These are phyloP conservation scores for Lethenteron reissneri DNA, from an alignment of 2,113 vertebrate genomes.

Conservation along the genomic window DNA sequence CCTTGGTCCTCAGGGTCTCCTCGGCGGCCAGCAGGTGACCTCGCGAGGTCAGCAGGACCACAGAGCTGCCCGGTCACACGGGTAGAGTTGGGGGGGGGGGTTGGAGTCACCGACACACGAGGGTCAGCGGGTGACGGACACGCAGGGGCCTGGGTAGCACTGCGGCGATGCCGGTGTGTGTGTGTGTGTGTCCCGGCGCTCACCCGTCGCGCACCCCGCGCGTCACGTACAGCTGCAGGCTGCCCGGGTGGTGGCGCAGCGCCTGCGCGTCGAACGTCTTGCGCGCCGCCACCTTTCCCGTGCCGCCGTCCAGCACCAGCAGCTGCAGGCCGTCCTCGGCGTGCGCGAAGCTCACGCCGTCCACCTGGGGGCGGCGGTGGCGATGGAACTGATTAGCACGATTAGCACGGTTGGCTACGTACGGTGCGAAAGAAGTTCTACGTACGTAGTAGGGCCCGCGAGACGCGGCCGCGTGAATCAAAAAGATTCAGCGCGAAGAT, in stretches of 20 bases:
- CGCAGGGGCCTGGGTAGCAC: not conserved
- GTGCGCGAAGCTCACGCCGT: constrained; percentile 37
- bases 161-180: not conserved
- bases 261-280: constrained; percentile 39
- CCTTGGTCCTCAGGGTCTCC: too few relatives aligned
- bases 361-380: constrained; percentile 30
- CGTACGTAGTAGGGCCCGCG: not conserved
- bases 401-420: not conserved
- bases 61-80: not conserved
- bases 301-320: constrained; percentile 42
- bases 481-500: too few relatives aligned
- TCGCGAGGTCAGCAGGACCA: not conserved
- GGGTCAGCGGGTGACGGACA: not conserved
- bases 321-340: constrained; percentile 56
- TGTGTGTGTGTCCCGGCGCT: not conserved
- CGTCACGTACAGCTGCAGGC: constrained; percentile 47
- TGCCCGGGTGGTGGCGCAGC: constrained; percentile 57
- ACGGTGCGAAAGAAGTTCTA: not conserved
- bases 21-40: not conserved
- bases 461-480: not conserved
- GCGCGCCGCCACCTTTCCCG: constrained; percentile 40
- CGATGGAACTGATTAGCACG: not conserved
- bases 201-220: constrained; percentile 50
- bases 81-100: too few relatives aligned
- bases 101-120: not conserved